A percentile compares a stretch with the other conserved stretches of the same genome.
Conservation (phyloP, 2,888 invertebrate genomes). For the Drosophila nr. perissopoda region DNA sequence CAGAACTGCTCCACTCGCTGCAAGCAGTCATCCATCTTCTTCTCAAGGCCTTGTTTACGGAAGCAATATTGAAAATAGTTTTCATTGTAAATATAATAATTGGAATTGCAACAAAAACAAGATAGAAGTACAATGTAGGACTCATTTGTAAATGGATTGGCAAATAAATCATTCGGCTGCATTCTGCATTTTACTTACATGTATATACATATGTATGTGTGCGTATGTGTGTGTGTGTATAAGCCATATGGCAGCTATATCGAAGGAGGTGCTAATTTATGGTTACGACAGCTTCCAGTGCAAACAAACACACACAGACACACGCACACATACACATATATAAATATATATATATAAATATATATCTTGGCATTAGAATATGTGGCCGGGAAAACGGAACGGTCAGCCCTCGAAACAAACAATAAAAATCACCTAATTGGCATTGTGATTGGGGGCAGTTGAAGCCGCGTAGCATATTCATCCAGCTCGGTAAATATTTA, state of each 20-base stretch:
- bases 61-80: slow-evolving; percentile 48
- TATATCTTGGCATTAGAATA: slow-evolving; percentile 58
- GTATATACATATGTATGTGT: neutral
- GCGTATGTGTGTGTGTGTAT: neutral
- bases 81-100: slow-evolving; percentile 60
- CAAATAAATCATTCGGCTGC: slow-evolving; percentile 67
- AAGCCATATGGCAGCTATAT: slow-evolving; percentile 67
- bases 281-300: slow-evolving; percentile 61
- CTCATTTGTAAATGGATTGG: slow-evolving; percentile 67
- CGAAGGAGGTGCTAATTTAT: slow-evolving; percentile 71
- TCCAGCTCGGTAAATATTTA: slow-evolving; percentile 56
- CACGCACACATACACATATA: neutral
- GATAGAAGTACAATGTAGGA: slow-evolving; percentile 28
- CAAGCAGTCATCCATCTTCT: slow-evolving; percentile 33
- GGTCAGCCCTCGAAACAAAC: slow-evolving; percentile 41
- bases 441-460: slow-evolving; percentile 21
- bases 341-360: neutral
- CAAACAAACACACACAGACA: slow-evolving; percentile 24
- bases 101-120: slow-evolving; percentile 32
- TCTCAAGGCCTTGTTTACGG: slow-evolving; percentile 60
- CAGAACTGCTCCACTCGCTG: slow-evolving; percentile 10
- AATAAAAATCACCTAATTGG: slow-evolving; percentile 49
- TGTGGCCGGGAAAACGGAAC: slow-evolving; percentile 28
- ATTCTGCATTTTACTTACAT: slow-evolving; percentile 57
- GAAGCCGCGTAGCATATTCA: slow-evolving; percentile 48